Conservation (phyloP, 2,797 vertebrate genomes). For the Premnoplex brunnescens region DNA sequence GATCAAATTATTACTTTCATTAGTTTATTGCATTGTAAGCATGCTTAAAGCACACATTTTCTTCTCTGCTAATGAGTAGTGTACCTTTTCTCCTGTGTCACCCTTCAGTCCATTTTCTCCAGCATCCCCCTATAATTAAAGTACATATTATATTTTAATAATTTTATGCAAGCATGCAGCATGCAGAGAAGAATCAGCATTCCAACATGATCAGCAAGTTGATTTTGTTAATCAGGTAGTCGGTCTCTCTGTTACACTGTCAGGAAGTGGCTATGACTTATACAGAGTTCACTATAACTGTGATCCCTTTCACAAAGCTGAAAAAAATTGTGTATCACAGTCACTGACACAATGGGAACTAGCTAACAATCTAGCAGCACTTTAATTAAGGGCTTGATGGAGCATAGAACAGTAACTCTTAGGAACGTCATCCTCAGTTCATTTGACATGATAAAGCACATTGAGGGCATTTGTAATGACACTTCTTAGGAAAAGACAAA, state of each 20-base stretch:
- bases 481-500: neutral
- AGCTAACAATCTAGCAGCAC: neutral
- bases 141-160: neutral
- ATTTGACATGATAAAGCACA: neutral
- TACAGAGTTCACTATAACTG: neutral
- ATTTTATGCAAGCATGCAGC: neutral
- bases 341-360: neutral
- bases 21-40: neutral
- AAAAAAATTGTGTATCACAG: neutral
- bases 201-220: neutral
- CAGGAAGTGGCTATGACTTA: neutral
- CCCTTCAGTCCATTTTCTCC: constrained; percentile 91
- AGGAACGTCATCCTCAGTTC: neutral
- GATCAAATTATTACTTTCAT: neutral
- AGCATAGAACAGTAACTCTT: neutral
- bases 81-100: constrained; percentile 92
- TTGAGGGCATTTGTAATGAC: neutral
- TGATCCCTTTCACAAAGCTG: neutral
- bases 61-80: neutral
- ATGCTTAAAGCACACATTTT: neutral
- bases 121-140: constrained; percentile 85
- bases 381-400: neutral
- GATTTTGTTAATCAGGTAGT: neutral
- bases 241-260: neutral
- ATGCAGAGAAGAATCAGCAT: neutral